phyloP scores from a whole-genome alignment of 2,888 invertebrate species.

The Rhimphoctona megacephalus region DNA sequence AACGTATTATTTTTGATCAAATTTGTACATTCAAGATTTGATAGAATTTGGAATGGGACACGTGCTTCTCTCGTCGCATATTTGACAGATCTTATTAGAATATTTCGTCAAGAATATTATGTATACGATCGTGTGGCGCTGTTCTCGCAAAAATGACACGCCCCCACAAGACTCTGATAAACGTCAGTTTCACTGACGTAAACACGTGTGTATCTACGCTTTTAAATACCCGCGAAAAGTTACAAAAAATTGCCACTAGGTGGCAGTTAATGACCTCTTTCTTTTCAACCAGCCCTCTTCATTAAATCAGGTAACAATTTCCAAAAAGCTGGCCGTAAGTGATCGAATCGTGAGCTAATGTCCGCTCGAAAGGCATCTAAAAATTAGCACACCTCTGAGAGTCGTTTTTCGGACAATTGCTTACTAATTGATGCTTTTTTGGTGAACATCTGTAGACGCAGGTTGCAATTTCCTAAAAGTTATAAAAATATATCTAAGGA shows the following conservation, averaged over 20 bases:
- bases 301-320: neutral
- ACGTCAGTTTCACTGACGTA: conserved; percentile 39
- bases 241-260: conserved; percentile 32
- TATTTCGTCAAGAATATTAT: neutral
- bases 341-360: neutral
- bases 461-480: too few relatives aligned
- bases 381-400: too few relatives aligned
- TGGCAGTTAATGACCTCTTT: neutral
- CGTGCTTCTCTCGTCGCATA: neutral
- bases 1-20: conserved; percentile 14
- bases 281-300: neutral
- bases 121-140: neutral
- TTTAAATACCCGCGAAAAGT: neutral
- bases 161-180: conserved; percentile 21
- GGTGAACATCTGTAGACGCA: too few relatives aligned
- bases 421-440: too few relatives aligned
- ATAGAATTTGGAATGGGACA: neutral
- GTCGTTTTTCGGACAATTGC: too few relatives aligned
- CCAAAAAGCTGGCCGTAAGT: neutral
- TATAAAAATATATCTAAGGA: too few relatives aligned
- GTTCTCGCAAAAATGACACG: neutral
- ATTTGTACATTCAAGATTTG: conserved; percentile 10
- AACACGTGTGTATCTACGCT: conserved; percentile 15
- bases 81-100: neutral
- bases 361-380: too few relatives aligned